Evolutionary conservation across 2,113 vertebrate species (phyloP).

Genomic region (Xiphophorus maculatus): DNA sequence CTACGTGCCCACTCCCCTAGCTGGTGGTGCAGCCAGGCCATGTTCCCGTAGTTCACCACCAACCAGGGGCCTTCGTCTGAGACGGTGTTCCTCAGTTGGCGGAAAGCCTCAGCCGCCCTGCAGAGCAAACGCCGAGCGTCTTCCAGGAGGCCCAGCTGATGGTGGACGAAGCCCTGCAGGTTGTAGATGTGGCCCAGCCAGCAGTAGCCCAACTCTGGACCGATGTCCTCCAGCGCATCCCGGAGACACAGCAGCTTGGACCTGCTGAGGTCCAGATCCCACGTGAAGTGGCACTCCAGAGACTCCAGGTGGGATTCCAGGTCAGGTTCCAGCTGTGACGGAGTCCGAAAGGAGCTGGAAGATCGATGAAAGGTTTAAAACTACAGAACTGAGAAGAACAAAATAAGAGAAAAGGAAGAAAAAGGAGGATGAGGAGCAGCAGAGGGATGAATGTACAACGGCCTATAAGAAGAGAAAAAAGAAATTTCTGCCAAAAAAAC

Average conservation of each 20-base stretch:
- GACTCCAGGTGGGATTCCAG: slow-evolving; percentile 50
- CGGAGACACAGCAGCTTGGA: slow-evolving; percentile 23
- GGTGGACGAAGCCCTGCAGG: slow-evolving; percentile 61
- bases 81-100: slow-evolving; percentile 51
- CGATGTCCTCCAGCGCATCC: slow-evolving; percentile 60
- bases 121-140: slow-evolving; percentile 46
- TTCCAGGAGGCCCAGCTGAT: neutral
- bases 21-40: slow-evolving; percentile 64
- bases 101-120: slow-evolving; percentile 56
- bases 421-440: neutral
- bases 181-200: slow-evolving; percentile 74
- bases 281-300: slow-evolving; percentile 69
- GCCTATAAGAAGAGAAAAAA: too few species aligned
- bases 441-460: too few species aligned
- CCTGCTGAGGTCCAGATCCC: slow-evolving; percentile 34
- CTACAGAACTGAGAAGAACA: neutral
- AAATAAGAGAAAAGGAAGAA: neutral
- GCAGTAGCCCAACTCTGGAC: slow-evolving; percentile 27
- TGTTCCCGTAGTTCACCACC: slow-evolving; percentile 66
- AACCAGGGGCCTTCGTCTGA: slow-evolving; percentile 68
- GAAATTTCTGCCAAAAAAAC: too few species aligned
- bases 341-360: slow-evolving; percentile 30
- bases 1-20: slow-evolving; percentile 31
- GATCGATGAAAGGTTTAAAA: neutral
- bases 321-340: neutral